Conservation (phyloP, 92 coral and sea anemone genomes). For the Epizoanthus ramosus region DNA sequence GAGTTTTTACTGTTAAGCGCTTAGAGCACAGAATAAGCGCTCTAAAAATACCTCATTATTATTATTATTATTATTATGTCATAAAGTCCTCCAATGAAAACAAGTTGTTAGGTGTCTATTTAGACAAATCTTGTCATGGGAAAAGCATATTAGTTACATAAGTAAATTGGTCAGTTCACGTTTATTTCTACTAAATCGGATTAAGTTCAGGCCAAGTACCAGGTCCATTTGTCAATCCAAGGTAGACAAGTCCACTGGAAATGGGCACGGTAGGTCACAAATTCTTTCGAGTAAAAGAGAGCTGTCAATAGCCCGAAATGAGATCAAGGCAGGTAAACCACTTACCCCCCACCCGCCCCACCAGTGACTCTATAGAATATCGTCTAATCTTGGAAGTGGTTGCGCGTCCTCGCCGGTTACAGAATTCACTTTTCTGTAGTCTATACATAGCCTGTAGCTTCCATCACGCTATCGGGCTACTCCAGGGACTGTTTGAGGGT, state of each 20-base stretch:
- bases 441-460: conserved; percentile 39
- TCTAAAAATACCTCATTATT: no score
- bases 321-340: conserved; percentile 30
- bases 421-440: conserved; percentile 31
- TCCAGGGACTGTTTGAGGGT: conserved; percentile 55
- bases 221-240: conserved; percentile 51
- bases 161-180: no score
- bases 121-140: no score
- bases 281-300: conserved; percentile 13
- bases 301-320: conserved; percentile 39
- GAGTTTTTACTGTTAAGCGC: no score
- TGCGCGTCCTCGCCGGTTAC: conserved; percentile 50
- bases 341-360: conserved; percentile 38
- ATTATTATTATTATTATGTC: no score
- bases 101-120: no score
- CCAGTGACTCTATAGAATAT: conserved; percentile 31
- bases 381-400: conserved; percentile 48
- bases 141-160: no score
- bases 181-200: no score
- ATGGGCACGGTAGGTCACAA: conserved; percentile 38
- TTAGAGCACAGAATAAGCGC: no score
- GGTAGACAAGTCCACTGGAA: conserved; percentile 45
- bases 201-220: conserved; percentile 44
- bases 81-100: no score
- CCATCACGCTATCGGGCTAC: conserved; percentile 48